Percentiles rank a stretch among this genome's conserved stretches.
phyloP scores from a whole-genome alignment of 2,888 invertebrate genomes.

The Ypsolopha scabrella region DNA sequence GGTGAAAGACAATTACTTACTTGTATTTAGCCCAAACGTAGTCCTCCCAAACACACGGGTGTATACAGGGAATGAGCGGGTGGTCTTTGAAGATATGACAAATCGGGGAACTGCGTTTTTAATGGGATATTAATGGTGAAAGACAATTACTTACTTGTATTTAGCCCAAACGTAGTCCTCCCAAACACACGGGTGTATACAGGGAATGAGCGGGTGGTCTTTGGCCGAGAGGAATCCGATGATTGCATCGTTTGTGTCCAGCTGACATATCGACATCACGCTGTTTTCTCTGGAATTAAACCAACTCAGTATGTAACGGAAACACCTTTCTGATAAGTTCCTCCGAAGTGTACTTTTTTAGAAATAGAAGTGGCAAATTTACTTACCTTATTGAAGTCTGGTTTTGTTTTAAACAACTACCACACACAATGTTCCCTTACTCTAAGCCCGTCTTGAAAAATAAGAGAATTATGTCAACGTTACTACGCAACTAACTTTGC shows the following conservation, averaged over 20 bases:
- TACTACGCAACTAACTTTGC: too few relatives aligned
- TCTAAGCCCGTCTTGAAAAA: too few relatives aligned
- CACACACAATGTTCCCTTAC: too few relatives aligned
- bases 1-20: conserved; percentile 32
- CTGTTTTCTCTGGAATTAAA: conserved; percentile 52
- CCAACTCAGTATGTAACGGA: background rate
- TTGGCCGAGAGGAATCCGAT: conserved; percentile 44
- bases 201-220: conserved; percentile 67
- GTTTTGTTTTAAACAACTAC: too few relatives aligned
- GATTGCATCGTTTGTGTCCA: conserved; percentile 33
- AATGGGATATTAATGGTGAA: conserved; percentile 1
- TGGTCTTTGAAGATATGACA: conserved; percentile 38
- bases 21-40: conserved; percentile 70
- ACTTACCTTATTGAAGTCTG: too few relatives aligned
- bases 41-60: conserved; percentile 66
- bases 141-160: conserved; percentile 55
- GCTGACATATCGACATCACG: conserved; percentile 56
- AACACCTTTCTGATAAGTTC: background rate
- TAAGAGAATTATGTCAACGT: too few relatives aligned
- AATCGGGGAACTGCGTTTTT: conserved; percentile 3
- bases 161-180: conserved; percentile 65
- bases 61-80: conserved; percentile 69
- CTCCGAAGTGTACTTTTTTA: too few relatives aligned
- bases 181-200: conserved; percentile 69
- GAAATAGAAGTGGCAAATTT: too few relatives aligned